These are phyloP conservation scores for Orientallactaga bullata DNA, from an alignment of 2,113 vertebrate genomes.

Conservation along the genomic window DNA sequence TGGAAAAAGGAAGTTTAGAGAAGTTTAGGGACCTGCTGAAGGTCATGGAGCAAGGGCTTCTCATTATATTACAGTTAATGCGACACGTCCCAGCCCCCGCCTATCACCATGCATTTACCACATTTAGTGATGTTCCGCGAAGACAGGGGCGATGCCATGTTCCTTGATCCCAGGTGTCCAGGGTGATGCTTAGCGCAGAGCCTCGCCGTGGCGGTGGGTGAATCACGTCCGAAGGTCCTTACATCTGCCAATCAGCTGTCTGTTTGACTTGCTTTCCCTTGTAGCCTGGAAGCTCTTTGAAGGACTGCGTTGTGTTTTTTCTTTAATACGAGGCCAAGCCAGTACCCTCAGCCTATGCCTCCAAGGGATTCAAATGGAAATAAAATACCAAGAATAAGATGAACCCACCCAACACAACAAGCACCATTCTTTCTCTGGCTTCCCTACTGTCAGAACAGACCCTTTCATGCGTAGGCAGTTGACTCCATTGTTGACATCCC, in stretches of 20 bases:
- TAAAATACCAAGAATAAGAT: slow-evolving; percentile 10
- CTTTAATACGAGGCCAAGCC: slow-evolving; percentile 15
- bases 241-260: background rate
- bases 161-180: background rate
- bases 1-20: background rate
- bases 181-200: background rate
- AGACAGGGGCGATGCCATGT: background rate
- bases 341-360: slow-evolving; percentile 36
- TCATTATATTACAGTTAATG: background rate
- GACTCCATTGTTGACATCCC: slow-evolving; percentile 77
- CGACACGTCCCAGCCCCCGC: background rate
- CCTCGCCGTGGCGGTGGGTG: background rate
- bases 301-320: background rate
- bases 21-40: background rate
- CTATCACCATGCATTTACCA: rapidly evolving
- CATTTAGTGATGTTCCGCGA: background rate
- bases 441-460: slow-evolving; percentile 66
- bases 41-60: background rate
- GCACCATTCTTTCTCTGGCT: background rate
- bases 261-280: background rate
- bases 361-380: slow-evolving; percentile 46
- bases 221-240: background rate
- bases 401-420: background rate
- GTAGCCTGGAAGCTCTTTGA: slow-evolving; percentile 19
- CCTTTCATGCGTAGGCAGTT: slow-evolving; percentile 71